Conservation (phyloP, 2,888 invertebrate species). For the Caenorhabditis angaria region DNA sequence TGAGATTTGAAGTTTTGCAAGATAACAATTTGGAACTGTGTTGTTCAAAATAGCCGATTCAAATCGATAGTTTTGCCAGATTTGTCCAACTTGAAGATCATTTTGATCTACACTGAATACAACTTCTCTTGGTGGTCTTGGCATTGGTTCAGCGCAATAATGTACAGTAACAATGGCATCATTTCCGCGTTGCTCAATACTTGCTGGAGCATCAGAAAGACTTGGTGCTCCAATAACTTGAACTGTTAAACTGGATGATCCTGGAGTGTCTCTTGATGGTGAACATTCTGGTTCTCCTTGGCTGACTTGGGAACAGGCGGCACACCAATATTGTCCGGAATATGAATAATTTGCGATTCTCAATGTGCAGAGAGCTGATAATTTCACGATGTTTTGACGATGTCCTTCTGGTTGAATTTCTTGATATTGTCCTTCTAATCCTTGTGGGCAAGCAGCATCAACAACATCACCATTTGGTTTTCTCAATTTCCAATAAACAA, state of each 20-base stretch:
- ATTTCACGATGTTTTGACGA: conserved; percentile 45
- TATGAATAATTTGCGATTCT: conserved; percentile 68
- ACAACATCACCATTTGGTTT: conserved; percentile 67
- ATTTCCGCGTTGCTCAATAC: conserved; percentile 65
- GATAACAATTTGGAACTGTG: conserved; percentile 68
- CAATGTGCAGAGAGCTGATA: conserved; percentile 64
- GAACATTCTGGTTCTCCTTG: conserved; percentile 70
- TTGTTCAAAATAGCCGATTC: conserved; percentile 67
- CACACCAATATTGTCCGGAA: conserved; percentile 71
- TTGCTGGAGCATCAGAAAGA: conserved; percentile 63
- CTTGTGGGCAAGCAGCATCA: conserved; percentile 70
- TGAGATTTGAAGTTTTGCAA: conserved; percentile 64
- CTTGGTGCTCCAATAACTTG: conserved; percentile 71
- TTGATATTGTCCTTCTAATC: conserved; percentile 61
- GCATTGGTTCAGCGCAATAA: conserved; percentile 70
- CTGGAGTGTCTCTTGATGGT: conserved; percentile 65
- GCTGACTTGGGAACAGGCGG: conserved; percentile 71
- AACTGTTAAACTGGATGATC: conserved; percentile 58
- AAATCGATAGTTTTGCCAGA: conserved; percentile 71
- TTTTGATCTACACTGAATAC: conserved; percentile 69
- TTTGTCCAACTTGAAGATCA: conserved; percentile 66
- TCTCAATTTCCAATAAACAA: conserved; percentile 70
- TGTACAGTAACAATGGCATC: conserved; percentile 67
- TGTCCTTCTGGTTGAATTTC: conserved; percentile 43
- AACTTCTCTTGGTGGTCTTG: conserved; percentile 69